A percentile compares a stretch with the other conserved stretches of the same genome.
These are phyloP conservation scores for Drosophila sordidula DNA, from an alignment of 2,888 invertebrate species.

Conservation along the genomic window DNA sequence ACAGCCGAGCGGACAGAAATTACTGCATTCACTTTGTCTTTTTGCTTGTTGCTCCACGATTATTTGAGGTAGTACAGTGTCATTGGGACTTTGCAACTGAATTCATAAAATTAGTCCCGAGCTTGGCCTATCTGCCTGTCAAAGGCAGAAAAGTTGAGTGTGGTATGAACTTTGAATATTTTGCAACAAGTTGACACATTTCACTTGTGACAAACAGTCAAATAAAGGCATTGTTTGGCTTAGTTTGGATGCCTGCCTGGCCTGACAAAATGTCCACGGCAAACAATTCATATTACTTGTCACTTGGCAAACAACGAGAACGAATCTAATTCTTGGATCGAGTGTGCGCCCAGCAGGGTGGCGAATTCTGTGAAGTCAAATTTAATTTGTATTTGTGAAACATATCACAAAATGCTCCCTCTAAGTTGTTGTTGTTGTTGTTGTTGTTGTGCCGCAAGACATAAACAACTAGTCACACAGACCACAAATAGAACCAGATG, in stretches of 20 bases:
- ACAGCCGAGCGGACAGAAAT: too few species aligned
- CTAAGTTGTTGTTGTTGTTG: neutral
- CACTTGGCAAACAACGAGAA: neutral
- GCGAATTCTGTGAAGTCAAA: slow-evolving; percentile 11
- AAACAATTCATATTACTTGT: slow-evolving; percentile 27
- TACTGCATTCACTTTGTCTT: too few species aligned
- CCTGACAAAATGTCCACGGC: slow-evolving; percentile 9
- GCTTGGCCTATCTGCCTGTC: slow-evolving; percentile 11
- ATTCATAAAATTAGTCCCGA: slow-evolving; percentile 4
- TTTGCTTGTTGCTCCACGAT: too few species aligned
- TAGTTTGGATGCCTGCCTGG: neutral
- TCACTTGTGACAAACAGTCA: slow-evolving; percentile 23
- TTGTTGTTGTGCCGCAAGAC: slow-evolving; percentile 17
- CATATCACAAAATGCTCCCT: slow-evolving; percentile 4
- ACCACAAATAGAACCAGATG: slow-evolving; percentile 38
- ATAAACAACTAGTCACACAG: slow-evolving; percentile 55
- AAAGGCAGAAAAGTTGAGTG: slow-evolving; percentile 1
- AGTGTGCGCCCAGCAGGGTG: neutral
- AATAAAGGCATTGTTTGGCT: neutral
- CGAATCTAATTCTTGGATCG: neutral
- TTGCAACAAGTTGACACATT: slow-evolving; percentile 41
- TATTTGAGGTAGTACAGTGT: too few species aligned
- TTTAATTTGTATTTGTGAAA: slow-evolving; percentile 29
- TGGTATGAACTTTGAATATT: slow-evolving; percentile 10
- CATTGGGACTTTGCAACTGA: neutral